phyloP scores from a whole-genome alignment of 2,888 invertebrate species.

The Pecten maximus region DNA sequence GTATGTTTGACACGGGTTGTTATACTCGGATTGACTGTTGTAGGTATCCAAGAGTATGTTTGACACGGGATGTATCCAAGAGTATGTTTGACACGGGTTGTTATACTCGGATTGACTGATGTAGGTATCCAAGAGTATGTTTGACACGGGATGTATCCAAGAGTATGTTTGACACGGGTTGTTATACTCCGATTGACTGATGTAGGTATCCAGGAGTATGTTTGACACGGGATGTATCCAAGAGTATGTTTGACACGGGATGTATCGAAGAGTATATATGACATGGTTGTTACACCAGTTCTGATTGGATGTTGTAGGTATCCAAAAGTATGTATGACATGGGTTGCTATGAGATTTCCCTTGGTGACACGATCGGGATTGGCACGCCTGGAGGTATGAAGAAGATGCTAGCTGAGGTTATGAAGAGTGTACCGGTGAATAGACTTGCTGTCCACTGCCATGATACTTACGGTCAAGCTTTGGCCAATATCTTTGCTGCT shows the following conservation, averaged over 20 bases:
- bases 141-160: conserved; percentile 84
- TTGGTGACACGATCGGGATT: conserved; percentile 98
- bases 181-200: too few relatives aligned
- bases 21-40: conserved; percentile 11
- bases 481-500: conserved; percentile 95
- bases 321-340: conserved; percentile 89
- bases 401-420: conserved; percentile 90
- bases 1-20: too few relatives aligned
- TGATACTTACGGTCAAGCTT: conserved; percentile 98
- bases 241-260: too few relatives aligned
- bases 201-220: conserved; percentile 30
- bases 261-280: neutral
- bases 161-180: conserved; percentile 58
- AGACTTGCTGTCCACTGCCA: conserved; percentile 96
- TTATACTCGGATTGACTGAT: conserved; percentile 17
- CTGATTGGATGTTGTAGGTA: conserved; percentile 78
- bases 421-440: conserved; percentile 85
- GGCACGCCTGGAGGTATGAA: conserved; percentile 88
- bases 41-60: conserved; percentile 88
- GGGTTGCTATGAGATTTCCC: conserved; percentile 97
- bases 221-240: neutral
- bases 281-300: neutral
- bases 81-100: too few relatives aligned
- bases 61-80: conserved; percentile 88
- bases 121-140: conserved; percentile 72